A percentile compares a stretch with the other conserved stretches of the same genome.
These are phyloP conservation scores for Zhuqinia jingwanae DNA, from an alignment of 2,888 invertebrate species.

Conservation along the genomic window DNA sequence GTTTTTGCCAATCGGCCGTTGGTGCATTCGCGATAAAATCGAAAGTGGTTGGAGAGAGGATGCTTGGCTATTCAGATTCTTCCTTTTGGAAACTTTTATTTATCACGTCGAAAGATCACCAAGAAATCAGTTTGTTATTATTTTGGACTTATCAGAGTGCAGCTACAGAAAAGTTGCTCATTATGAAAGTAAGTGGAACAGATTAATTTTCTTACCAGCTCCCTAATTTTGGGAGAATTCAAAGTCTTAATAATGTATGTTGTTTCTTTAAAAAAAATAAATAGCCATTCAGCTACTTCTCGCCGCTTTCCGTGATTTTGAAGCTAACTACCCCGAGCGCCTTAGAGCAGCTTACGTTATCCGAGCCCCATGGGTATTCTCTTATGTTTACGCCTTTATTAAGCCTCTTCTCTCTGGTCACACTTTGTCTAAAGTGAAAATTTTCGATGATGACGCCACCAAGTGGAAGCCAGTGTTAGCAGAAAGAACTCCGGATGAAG, in stretches of 20 bases:
- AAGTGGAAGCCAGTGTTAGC: constrained; percentile 68
- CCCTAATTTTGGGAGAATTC: no score
- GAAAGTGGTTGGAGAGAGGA: constrained; percentile 62
- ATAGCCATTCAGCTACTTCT: constrained; percentile 65
- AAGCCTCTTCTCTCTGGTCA: constrained; percentile 69
- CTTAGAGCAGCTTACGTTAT: constrained; percentile 67
- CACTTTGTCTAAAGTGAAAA: constrained; percentile 72
- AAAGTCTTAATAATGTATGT: no score
- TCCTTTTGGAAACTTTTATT: constrained; percentile 65
- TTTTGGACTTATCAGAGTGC: constrained; percentile 68
- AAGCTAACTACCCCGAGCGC: constrained; percentile 73
- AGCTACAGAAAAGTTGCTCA: constrained; percentile 68
- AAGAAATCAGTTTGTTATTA: constrained; percentile 62
- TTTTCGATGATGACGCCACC: constrained; percentile 68
- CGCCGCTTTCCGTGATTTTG: constrained; percentile 67
- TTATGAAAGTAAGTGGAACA: constrained; percentile 54
- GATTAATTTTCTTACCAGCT: neutral
- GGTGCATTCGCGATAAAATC: constrained; percentile 63
- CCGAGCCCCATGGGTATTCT: constrained; percentile 74
- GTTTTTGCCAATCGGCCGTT: constrained; percentile 68
- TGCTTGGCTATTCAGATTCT: constrained; percentile 63
- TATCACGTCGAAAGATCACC: constrained; percentile 44
- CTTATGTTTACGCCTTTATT: constrained; percentile 70
- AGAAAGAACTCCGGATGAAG: constrained; percentile 60
- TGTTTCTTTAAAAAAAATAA: neutral